These are phyloP conservation scores for Eptesicus fuscus DNA, from an alignment of 2,113 vertebrate species.

Conservation along the genomic window DNA sequence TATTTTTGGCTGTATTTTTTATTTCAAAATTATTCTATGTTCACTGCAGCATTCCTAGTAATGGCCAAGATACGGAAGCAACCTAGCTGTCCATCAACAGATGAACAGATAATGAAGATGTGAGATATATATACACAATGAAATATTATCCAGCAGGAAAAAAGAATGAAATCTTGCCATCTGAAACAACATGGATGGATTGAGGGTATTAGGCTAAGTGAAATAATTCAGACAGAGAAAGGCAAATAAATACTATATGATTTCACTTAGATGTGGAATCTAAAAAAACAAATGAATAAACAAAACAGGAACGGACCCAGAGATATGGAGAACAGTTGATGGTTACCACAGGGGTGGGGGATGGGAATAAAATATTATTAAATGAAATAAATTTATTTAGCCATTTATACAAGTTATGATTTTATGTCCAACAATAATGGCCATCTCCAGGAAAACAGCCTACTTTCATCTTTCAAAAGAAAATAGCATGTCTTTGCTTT, in stretches of 20 bases:
- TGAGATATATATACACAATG: neutral
- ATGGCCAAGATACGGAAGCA: neutral
- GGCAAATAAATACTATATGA: neutral
- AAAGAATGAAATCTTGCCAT: neutral
- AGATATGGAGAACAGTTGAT: neutral
- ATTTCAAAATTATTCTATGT: neutral
- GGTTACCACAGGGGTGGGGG: neutral
- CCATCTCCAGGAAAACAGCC: neutral
- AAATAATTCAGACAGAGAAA: neutral
- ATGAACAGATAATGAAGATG: neutral
- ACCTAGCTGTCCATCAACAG: neutral
- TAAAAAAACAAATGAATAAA: neutral
- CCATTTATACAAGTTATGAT: conserved; percentile 21
- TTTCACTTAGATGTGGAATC: neutral
- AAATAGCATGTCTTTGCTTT: conserved; percentile 2
- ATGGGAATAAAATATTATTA: neutral
- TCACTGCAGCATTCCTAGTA: neutral
- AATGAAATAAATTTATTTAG: neutral
- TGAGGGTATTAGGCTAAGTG: neutral
- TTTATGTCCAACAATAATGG: conserved; percentile 13
- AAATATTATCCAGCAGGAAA: neutral
- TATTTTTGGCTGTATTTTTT: neutral
- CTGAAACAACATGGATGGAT: neutral
- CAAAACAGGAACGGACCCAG: neutral
- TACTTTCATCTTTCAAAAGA: conserved; percentile 39